These are phyloP conservation scores for Stenodera caucasica DNA, from an alignment of 2,888 invertebrate species.

Conservation along the genomic window DNA sequence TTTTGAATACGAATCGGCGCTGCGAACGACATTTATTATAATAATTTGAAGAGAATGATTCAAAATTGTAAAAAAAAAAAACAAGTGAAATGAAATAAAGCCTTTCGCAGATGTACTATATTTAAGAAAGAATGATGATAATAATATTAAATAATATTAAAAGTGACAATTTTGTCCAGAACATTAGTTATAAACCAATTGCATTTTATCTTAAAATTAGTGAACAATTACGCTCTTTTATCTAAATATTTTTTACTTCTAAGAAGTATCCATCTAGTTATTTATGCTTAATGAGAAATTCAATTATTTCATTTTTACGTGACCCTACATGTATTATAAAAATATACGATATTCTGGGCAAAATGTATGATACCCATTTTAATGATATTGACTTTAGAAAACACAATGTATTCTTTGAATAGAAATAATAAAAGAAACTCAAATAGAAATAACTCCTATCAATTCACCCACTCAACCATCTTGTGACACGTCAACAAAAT, in stretches of 20 bases:
- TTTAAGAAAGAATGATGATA: conserved; percentile 41
- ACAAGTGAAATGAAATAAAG: conserved; percentile 42
- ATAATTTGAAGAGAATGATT: conserved; percentile 33
- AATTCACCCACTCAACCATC: too few relatives aligned
- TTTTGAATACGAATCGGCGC: conserved; percentile 42
- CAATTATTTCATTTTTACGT: conserved; percentile 26
- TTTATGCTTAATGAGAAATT: conserved; percentile 43
- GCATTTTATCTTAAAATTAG: conserved; percentile 5
- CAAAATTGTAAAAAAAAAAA: neutral
- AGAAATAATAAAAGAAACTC: conserved; percentile 53
- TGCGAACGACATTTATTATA: conserved; percentile 54
- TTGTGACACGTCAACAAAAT: too few relatives aligned
- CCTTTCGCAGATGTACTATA: conserved; percentile 56
- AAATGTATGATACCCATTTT: conserved; percentile 53
- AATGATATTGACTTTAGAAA: conserved; percentile 56
- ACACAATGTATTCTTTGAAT: conserved; percentile 58
- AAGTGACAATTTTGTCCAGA: conserved; percentile 51
- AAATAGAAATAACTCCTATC: too few relatives aligned
- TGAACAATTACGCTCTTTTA: conserved; percentile 19
- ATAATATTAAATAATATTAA: conserved; percentile 35
- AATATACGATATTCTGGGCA: conserved; percentile 48
- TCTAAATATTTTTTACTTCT: conserved; percentile 49
- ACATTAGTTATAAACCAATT: conserved; percentile 26
- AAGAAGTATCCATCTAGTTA: conserved; percentile 46
- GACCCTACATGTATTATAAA: conserved; percentile 39